A percentile compares a stretch with the other conserved stretches of the same genome.
phyloP scores from a whole-genome alignment of 1,140 invertebrate species.

The Capitella teleta region DNA sequence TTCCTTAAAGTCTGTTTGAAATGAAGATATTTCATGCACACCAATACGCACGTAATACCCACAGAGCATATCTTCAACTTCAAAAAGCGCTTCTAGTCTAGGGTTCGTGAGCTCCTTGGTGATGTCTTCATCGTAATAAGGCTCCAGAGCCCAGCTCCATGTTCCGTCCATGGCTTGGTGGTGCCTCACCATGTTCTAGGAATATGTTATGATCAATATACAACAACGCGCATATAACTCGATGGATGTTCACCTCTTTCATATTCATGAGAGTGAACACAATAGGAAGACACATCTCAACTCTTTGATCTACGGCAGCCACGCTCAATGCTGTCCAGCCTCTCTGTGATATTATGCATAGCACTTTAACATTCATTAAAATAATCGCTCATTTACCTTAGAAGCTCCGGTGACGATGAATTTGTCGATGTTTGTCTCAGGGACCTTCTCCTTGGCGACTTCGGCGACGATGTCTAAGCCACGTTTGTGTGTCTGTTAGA shows the following conservation, averaged over 20 bases:
- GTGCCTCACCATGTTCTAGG: background rate
- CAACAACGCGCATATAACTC: too few species aligned
- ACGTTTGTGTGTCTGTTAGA: too few species aligned
- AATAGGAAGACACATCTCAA: background rate
- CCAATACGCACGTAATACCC: too few species aligned
- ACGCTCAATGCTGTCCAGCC: background rate
- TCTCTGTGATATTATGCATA: background rate
- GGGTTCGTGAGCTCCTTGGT: background rate
- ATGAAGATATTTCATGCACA: too few species aligned
- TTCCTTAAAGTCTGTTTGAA: background rate
- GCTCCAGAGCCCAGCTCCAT: slow-evolving; percentile 1
- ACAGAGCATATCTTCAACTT: slow-evolving; percentile 1
- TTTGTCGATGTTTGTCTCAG: background rate
- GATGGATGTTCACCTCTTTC: too few species aligned
- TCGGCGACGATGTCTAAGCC: background rate
- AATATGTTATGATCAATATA: too few species aligned
- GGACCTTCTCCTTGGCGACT: background rate
- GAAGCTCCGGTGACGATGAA: background rate
- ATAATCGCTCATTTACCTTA: background rate
- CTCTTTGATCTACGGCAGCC: background rate
- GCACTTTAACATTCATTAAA: too few species aligned
- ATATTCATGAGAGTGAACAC: background rate
- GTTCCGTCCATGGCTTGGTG: background rate
- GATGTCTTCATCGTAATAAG: slow-evolving; percentile 1
- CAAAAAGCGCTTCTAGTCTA: background rate